Conservation (phyloP, 2,797 vertebrate species). For the Crenuchus spilurus region DNA sequence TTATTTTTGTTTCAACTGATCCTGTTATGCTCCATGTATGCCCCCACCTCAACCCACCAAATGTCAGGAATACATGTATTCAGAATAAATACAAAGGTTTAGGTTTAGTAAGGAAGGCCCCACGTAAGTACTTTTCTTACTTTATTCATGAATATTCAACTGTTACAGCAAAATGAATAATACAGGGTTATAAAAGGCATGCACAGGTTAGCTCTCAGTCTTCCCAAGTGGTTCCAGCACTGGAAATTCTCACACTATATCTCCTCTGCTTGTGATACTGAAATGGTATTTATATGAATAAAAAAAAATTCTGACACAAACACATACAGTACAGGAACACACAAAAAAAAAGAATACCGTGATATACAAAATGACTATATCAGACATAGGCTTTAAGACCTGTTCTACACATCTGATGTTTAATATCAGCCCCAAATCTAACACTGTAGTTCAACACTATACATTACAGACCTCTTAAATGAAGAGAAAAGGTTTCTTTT, state of each 20-base stretch:
- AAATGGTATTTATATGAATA: conserved; percentile 2
- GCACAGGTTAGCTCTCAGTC: conserved; percentile 72
- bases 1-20: no score
- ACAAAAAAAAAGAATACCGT: conserved; percentile 14
- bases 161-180: conserved; percentile 67
- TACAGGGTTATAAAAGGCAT: conserved; percentile 79
- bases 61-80: no score
- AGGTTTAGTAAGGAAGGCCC: not conserved
- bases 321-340: not conserved
- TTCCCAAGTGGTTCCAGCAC: conserved; percentile 81
- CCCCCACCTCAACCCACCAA: no score
- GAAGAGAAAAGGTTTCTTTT: conserved; percentile 1
- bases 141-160: conserved; percentile 66
- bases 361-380: conserved; percentile 43
- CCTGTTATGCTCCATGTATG: no score
- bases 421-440: conserved; percentile 1
- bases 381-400: conserved; percentile 13
- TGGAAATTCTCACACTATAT: conserved; percentile 73
- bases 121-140: conserved; percentile 18
- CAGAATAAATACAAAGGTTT: no score
- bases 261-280: conserved; percentile 33
- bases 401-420: conserved; percentile 13
- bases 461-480: not conserved
- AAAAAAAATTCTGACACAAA: not conserved
- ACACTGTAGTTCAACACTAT: not conserved